A percentile compares a stretch with the other conserved stretches of the same genome.
These are phyloP conservation scores for Nerophis ophidion DNA, from an alignment of 2,113 vertebrate species.

Conservation along the genomic window DNA sequence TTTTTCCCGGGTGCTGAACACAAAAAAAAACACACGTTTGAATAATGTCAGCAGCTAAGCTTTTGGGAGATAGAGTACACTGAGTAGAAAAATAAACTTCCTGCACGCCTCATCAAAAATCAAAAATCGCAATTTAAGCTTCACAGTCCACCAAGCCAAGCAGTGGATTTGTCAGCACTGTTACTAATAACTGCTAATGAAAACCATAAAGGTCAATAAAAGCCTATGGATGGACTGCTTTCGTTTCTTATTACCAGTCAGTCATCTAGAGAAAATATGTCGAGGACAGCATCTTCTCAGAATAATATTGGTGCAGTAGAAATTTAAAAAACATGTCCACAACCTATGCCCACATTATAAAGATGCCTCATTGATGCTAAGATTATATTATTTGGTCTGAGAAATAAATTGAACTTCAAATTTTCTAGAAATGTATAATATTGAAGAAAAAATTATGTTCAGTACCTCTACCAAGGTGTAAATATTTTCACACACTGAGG, in stretches of 20 bases:
- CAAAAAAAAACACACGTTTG: not conserved
- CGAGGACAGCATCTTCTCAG: conserved; percentile 30
- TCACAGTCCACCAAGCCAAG: conserved; percentile 43
- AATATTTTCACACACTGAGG: no score
- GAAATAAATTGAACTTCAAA: not conserved
- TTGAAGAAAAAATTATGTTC: no score
- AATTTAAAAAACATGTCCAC: conserved; percentile 21
- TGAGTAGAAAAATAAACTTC: conserved; percentile 22
- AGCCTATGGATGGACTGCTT: conserved; percentile 39
- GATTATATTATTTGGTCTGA: not conserved
- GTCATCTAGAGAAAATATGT: conserved; percentile 43
- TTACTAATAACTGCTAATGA: conserved; percentile 53
- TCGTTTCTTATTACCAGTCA: conserved; percentile 38
- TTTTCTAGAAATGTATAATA: not conserved
- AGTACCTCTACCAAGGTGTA: not conserved
- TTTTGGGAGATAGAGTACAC: conserved; percentile 2
- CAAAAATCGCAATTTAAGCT: conserved; percentile 40
- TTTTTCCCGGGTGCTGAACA: no score
- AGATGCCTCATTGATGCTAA: not conserved
- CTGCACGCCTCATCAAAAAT: conserved; percentile 34
- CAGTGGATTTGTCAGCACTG: conserved; percentile 52
- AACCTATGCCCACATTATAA: not conserved
- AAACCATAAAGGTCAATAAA: conserved; percentile 53
- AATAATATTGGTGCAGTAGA: conserved; percentile 11
- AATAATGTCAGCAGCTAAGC: not conserved